These are phyloP conservation scores for Contarinia nasturtii DNA, from an alignment of 1,140 invertebrate species.

Conservation along the genomic window DNA sequence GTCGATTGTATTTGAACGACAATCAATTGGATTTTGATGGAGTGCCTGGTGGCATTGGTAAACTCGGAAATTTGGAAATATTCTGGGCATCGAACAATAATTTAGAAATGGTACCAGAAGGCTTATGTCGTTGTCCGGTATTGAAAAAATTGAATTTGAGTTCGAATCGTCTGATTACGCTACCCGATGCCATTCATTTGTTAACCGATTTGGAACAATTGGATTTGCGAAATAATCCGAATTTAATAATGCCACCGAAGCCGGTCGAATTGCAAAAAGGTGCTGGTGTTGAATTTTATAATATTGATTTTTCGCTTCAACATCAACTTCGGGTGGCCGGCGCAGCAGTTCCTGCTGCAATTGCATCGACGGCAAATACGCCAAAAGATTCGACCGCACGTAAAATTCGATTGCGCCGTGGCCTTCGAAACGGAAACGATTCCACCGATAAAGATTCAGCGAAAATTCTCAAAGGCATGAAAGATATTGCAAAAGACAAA, in stretches of 20 bases:
- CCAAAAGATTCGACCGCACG: constrained; percentile 78
- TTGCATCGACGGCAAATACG: constrained; percentile 35
- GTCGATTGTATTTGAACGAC: constrained; percentile 82
- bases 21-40: constrained; percentile 95
- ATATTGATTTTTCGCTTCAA: constrained; percentile 96
- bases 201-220: constrained; percentile 76
- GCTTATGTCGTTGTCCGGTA: constrained; percentile 87
- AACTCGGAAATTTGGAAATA: constrained; percentile 79
- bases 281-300: constrained; percentile 87
- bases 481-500: constrained; percentile 76
- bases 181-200: constrained; percentile 94
- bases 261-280: constrained; percentile 61
- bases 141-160: constrained; percentile 88
- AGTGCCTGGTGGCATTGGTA: constrained; percentile 94
- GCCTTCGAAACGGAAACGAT: constrained; percentile 47
- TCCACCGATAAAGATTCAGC: constrained; percentile 73
- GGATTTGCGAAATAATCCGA: constrained; percentile 85
- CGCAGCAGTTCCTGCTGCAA: constrained; percentile 57
- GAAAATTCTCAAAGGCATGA: constrained; percentile 94
- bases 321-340: constrained; percentile 85
- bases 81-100: constrained; percentile 94
- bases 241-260: constrained; percentile 95
- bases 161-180: constrained; percentile 82
- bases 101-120: constrained; percentile 97
- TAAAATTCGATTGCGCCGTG: constrained; percentile 67